These are phyloP conservation scores for Crotalus tigris DNA, from an alignment of 2,113 vertebrate genomes.

Conservation along the genomic window DNA sequence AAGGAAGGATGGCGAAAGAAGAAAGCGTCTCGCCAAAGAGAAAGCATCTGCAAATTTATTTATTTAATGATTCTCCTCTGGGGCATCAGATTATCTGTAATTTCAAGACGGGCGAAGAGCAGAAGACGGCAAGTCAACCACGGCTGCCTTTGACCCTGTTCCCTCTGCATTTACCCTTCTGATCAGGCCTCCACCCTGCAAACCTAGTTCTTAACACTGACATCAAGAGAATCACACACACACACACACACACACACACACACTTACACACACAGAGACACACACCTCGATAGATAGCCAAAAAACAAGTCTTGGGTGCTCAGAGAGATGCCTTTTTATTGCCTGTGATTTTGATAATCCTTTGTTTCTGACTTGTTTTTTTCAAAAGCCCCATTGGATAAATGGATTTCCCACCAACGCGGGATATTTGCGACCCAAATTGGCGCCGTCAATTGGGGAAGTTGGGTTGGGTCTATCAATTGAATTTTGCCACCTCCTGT, in stretches of 20 bases:
- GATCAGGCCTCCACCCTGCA: constrained; percentile 50
- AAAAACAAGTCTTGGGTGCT: constrained; percentile 48
- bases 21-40: constrained; percentile 72
- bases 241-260: background rate
- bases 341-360: constrained; percentile 54
- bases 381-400: background rate
- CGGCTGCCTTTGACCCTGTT: constrained; percentile 73
- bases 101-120: constrained; percentile 67
- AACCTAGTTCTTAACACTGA: constrained; percentile 47
- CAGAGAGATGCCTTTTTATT: constrained; percentile 37
- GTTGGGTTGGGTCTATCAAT: background rate
- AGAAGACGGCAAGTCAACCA: constrained; percentile 36
- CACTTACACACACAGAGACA: too few species aligned
- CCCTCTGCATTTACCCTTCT: constrained; percentile 50
- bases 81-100: constrained; percentile 81
- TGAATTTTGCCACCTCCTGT: constrained; percentile 12
- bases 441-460: constrained; percentile 15
- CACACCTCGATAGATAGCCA: constrained; percentile 11
- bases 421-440: constrained; percentile 21
- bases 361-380: constrained; percentile 62
- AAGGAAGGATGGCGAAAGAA: background rate
- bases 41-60: constrained; percentile 94
- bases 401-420: constrained; percentile 21
- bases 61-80: constrained; percentile 92
- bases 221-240: background rate